Conservation (phyloP, 2,113 vertebrate genomes). For the Pogona vitticeps region DNA sequence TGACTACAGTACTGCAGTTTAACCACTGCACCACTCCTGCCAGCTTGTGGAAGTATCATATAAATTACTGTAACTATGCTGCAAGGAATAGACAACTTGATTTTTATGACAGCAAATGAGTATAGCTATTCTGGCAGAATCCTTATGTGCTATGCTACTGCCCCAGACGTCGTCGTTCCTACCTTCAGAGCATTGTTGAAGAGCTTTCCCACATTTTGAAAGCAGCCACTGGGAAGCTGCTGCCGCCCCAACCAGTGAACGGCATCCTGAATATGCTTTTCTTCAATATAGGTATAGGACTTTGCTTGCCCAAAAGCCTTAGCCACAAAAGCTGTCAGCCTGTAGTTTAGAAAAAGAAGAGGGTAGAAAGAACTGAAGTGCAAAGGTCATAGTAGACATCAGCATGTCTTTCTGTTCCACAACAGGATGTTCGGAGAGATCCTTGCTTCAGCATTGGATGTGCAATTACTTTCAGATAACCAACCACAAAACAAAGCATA, state of each 20-base stretch:
- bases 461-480: no score
- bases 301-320: conserved; percentile 75
- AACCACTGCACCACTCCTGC: no score
- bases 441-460: no score
- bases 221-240: conserved; percentile 76
- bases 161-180: neutral
- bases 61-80: no score
- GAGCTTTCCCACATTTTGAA: conserved; percentile 73
- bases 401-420: no score
- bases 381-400: no score
- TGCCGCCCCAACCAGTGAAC: conserved; percentile 72
- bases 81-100: neutral
- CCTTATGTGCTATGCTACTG: neutral
- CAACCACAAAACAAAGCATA: no score
- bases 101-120: neutral
- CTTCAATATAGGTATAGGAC: conserved; percentile 73
- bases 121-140: neutral
- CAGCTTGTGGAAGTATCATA: no score
- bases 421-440: no score
- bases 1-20: no score
- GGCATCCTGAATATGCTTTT: conserved; percentile 45
- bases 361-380: no score
- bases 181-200: conserved; percentile 84
- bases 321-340: conserved; percentile 85
- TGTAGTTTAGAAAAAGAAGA: conserved; percentile 42